phyloP scores from a whole-genome alignment of 1,140 invertebrate species.

The Drosophila burlai region DNA sequence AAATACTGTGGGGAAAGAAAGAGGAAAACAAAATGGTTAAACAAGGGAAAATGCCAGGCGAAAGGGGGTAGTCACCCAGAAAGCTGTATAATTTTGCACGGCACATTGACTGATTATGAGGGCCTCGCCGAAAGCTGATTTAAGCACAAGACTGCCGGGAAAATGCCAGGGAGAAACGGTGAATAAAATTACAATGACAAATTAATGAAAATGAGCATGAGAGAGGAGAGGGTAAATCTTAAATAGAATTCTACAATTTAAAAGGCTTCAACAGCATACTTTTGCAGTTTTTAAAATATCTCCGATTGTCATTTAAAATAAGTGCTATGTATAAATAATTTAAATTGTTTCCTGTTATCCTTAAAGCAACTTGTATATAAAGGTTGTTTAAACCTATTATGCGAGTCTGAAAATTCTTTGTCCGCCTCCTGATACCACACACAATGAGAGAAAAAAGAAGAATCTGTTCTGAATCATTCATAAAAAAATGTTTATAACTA shows the following conservation, averaged over 20 bases:
- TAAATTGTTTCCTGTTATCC: too few relatives aligned
- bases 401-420: too few relatives aligned
- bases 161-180: slow-evolving; percentile 13
- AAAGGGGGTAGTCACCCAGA: slow-evolving; percentile 6
- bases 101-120: slow-evolving; percentile 72
- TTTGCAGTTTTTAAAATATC: not conserved
- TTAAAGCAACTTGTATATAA: too few relatives aligned
- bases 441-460: too few relatives aligned
- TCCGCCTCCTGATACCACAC: too few relatives aligned
- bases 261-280: not conserved
- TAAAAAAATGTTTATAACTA: too few relatives aligned
- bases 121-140: slow-evolving; percentile 59
- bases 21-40: not conserved
- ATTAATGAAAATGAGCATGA: slow-evolving; percentile 63
- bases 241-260: not conserved
- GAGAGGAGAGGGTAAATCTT: too few relatives aligned
- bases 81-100: slow-evolving; percentile 69
- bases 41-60: not conserved
- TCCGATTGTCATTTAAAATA: too few relatives aligned
- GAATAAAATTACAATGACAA: slow-evolving; percentile 70
- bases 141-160: slow-evolving; percentile 37
- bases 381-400: too few relatives aligned
- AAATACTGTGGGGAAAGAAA: slow-evolving; percentile 38
- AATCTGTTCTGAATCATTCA: too few relatives aligned
- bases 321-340: too few relatives aligned